phyloP scores from a whole-genome alignment of 2,797 vertebrate species.

The Gambusia yucatana region DNA sequence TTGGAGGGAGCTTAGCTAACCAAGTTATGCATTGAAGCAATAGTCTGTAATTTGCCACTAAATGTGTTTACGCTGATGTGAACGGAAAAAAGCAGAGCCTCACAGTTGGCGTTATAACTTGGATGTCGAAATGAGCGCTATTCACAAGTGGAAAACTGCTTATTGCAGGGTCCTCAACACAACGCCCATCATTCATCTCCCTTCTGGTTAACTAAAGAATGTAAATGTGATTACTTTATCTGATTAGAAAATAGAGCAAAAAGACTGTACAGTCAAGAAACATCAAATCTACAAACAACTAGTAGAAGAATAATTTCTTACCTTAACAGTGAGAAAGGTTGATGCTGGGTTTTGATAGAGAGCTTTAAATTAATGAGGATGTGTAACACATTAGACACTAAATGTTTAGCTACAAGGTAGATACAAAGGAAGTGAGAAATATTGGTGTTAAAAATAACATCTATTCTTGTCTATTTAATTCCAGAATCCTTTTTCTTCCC shows the following conservation, averaged over 20 bases:
- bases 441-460: background rate
- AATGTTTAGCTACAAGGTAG: background rate
- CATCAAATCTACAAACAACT: constrained; percentile 5
- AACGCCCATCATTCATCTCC: background rate
- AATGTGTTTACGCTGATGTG: background rate
- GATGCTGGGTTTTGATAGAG: background rate
- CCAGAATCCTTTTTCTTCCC: background rate
- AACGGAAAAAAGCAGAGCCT: background rate
- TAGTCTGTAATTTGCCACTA: background rate
- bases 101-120: background rate
- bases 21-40: background rate
- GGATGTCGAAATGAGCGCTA: background rate
- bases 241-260: background rate
- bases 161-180: background rate
- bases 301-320: background rate
- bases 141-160: background rate
- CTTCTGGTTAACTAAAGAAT: constrained; percentile 9
- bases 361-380: background rate
- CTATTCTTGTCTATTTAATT: constrained; percentile 19
- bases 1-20: background rate
- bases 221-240: background rate
- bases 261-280: background rate
- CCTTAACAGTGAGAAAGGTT: constrained; percentile 16
- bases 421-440: background rate
- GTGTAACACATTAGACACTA: background rate